phyloP scores from a whole-genome alignment of 2,797 vertebrate species.

The Aeoliscus strigatus region DNA sequence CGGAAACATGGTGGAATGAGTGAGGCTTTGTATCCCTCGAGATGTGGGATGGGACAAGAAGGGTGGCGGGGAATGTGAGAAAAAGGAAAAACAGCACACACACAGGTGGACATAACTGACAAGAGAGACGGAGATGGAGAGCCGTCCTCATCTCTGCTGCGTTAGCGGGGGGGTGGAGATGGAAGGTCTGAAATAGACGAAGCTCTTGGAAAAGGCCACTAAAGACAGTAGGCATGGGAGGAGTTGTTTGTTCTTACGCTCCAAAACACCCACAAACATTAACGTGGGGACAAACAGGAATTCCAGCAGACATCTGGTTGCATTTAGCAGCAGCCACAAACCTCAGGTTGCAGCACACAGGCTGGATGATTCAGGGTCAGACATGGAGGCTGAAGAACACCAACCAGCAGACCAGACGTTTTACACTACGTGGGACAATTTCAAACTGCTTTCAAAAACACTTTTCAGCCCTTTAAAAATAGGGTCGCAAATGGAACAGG shows the following conservation, averaged over 20 bases:
- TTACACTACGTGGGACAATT: slow-evolving; percentile 13
- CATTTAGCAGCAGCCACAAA: slow-evolving; percentile 46
- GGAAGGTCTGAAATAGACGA: slow-evolving; percentile 20
- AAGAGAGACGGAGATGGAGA: not conserved
- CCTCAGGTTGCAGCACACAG: slow-evolving; percentile 22
- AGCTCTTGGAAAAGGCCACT: not conserved
- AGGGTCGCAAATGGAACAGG: not conserved
- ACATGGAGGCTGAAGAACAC: slow-evolving; percentile 3
- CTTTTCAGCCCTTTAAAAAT: not conserved
- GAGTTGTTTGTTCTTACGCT: slow-evolving; percentile 17
- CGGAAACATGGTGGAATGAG: slow-evolving; percentile 21
- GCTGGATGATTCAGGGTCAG: slow-evolving; percentile 10
- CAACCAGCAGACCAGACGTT: too few relatives aligned
- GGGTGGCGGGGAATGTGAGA: not conserved
- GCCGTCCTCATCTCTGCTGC: not conserved
- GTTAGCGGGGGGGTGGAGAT: slow-evolving; percentile 5
- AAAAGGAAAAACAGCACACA: too few relatives aligned
- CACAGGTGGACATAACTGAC: not conserved
- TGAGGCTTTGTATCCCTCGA: slow-evolving; percentile 14
- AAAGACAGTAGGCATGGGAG: slow-evolving; percentile 13
- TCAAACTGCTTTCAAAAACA: not conserved
- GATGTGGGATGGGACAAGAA: not conserved
- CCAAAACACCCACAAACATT: slow-evolving; percentile 28
- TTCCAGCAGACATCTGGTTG: slow-evolving; percentile 39
- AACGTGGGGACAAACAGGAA: slow-evolving; percentile 8